These are phyloP conservation scores for Diplodus puntazzo DNA, from an alignment of 2,797 vertebrate genomes.

Conservation along the genomic window DNA sequence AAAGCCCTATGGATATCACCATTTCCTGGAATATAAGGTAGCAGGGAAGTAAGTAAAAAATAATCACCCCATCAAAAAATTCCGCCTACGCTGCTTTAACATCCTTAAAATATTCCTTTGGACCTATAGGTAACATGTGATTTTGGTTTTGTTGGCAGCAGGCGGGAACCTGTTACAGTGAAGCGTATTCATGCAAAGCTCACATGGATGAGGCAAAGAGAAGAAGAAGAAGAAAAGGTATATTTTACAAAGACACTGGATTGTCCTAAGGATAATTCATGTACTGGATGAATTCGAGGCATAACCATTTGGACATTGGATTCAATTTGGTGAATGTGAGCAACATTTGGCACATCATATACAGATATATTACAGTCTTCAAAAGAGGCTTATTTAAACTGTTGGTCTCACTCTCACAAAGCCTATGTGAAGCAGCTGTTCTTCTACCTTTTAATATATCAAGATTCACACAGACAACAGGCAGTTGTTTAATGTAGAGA, in stretches of 20 bases:
- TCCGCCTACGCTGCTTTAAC: neutral
- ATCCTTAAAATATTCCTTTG: conserved; percentile 23
- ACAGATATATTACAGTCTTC: neutral
- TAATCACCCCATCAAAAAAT: conserved; percentile 14
- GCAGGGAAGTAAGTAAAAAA: conserved; percentile 23
- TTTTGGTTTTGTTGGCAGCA: conserved; percentile 25
- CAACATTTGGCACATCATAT: neutral
- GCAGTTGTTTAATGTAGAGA: neutral
- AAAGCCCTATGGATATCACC: neutral
- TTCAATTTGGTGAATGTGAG: neutral
- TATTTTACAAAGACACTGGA: conserved; percentile 4
- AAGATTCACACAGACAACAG: neutral
- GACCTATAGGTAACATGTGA: conserved; percentile 7
- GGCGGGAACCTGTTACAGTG: neutral
- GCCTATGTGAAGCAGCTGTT: neutral
- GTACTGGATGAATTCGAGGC: neutral
- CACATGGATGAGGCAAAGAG: neutral
- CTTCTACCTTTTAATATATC: neutral
- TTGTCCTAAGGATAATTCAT: neutral
- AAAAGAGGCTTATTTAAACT: conserved; percentile 10
- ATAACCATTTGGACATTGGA: neutral
- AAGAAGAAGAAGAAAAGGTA: neutral
- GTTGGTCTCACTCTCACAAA: neutral
- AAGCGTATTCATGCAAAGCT: conserved; percentile 1
- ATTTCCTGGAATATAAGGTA: neutral